Base-by-base conservation (phyloP, 2,797 vertebrate genomes). In the Pygocentrus nattereri region DNA sequence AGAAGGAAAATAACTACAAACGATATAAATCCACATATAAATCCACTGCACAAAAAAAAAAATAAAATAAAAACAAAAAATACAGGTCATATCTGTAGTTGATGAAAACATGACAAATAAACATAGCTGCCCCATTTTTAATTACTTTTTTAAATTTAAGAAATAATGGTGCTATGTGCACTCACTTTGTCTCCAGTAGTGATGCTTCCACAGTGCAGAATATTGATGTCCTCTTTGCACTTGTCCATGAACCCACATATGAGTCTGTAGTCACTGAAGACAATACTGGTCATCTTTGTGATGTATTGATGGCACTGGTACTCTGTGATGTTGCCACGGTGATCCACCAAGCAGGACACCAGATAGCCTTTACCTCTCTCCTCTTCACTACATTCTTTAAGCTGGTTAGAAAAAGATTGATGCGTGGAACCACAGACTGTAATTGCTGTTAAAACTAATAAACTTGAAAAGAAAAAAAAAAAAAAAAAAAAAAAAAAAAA, bases 221-320 rank as follows among this genome's bases (percentile, higher is more conserved):
- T 86, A 89, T 98, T 98, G 90, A 99, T 97, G 87, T 98, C 97
- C 10, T 95, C 95, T 88, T 92, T 96, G 86, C 97, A 99, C 88
- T 96, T 95, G 86, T 97, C 96, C 97, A 97, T 96, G 91, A 99
- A 99, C 88, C 97, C 97, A 13, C 97, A 98, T 89, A 99, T 98
- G 50, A 99, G 92, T 0, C 96, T 93, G 88, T 94, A 99, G 92
- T 99, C 96, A 0, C 97, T 98, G 91, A 98, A 99, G 90, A 98
- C 92, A 80, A 99, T 97, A 56, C 95, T 95, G 23, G 97, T 96
- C 97, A 99, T 99, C 90, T 98, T 98, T 11, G 96, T 97, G 90
- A 98, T 95, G 88, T 98, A 99, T 83, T 98, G 97, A 87, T 96
- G 96, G 80, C 97, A 99, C 89, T 99, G 97, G 90, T 97, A 97